Evolutionary conservation across 1,140 invertebrate genomes (phyloP).

Genomic region (Conus ventricosus): DNA sequence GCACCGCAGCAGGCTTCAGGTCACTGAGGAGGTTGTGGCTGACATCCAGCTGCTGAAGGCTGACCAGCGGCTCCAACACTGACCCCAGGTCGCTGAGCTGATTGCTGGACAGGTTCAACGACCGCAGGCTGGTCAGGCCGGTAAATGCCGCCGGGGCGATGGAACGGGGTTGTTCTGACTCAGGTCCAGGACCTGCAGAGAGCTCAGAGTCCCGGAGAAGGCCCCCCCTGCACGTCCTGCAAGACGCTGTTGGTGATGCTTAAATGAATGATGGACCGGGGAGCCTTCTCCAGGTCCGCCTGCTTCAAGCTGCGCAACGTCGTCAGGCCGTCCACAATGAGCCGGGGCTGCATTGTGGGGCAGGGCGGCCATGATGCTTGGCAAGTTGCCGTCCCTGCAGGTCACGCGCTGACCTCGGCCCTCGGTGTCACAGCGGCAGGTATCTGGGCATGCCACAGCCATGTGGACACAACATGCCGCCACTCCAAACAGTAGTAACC

Average conservation of each 20-base stretch:
- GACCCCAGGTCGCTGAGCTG: slow-evolving; percentile 43
- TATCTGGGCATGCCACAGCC: slow-evolving; percentile 12
- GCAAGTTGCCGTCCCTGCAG: slow-evolving; percentile 18
- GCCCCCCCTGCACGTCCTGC: slow-evolving; percentile 43
- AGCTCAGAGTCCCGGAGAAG: slow-evolving; percentile 40
- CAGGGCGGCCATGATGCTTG: slow-evolving; percentile 10
- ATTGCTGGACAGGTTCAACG: slow-evolving; percentile 58
- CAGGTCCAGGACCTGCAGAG: slow-evolving; percentile 52
- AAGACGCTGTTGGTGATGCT: slow-evolving; percentile 44
- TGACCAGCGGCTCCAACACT: slow-evolving; percentile 44
- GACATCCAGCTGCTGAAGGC: slow-evolving; percentile 50
- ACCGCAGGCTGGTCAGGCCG: slow-evolving; percentile 43
- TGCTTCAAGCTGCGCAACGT: slow-evolving; percentile 24
- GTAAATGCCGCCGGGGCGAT: slow-evolving; percentile 50
- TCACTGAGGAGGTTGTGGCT: slow-evolving; percentile 50
- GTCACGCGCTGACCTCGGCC: slow-evolving; percentile 27
- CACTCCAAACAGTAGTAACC: neutral
- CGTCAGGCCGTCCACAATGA: neutral
- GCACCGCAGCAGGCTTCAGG: slow-evolving; percentile 45
- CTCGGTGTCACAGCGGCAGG: slow-evolving; percentile 11
- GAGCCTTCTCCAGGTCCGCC: slow-evolving; percentile 34
- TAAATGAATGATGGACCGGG: slow-evolving; percentile 20
- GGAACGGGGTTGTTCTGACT: slow-evolving; percentile 48
- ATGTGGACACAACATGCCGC: neutral
- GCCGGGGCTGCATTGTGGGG: slow-evolving; percentile 7